Base-by-base conservation (phyloP, 2,888 invertebrate genomes). In the Drosophila anomelani region DNA sequence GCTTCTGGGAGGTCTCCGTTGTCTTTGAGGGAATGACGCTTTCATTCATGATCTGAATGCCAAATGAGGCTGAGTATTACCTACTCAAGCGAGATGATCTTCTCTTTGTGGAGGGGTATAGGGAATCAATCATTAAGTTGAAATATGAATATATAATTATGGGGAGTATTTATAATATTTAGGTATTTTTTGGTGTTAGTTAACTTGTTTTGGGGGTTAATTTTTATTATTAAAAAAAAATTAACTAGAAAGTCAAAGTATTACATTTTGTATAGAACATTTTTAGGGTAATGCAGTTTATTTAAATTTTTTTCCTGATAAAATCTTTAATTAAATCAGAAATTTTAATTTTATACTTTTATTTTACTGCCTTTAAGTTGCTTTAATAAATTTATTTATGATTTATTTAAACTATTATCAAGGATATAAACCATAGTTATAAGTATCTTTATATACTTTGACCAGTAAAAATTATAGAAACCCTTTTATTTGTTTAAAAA, bases 11-110 rank as follows among this genome's bases (percentile, higher is more conserved):
- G 83, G 83, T 85, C 83, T 59, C 38, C 53, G 34, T 43, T 68
- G 38, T 39, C 44, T 66, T 60, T 12, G 20, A n/a, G 7, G 29
- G 51, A 63, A 67, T 83, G 84, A 88, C 81, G 88, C 75, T 83
- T 83, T 72, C 58, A 71, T 78, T 75, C 86, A 80, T 76, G 88
- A 76, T 72, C 23, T 80, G 83, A 85, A 88, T 85, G 56, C 57
- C 58, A 83, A 83, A 81, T 83, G 71, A 77, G 70, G 69, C 57
- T 51, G 66, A 67, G 70, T 70, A 72, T 59, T 63, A 43, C 43
- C 46, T 58, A 32, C 38, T 69, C 43, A 39, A 20, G 9, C 13
- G 20, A 29, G 13, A 53, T 64, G 44, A 39, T 69, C 43, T 66
- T 47, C 20, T 15, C 9, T 15, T 3, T 1, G 4, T 29, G 34